A percentile compares a stretch with the other conserved stretches of the same genome.
Conservation (phyloP, 2,888 invertebrate species). For the Embidobia sp. region DNA sequence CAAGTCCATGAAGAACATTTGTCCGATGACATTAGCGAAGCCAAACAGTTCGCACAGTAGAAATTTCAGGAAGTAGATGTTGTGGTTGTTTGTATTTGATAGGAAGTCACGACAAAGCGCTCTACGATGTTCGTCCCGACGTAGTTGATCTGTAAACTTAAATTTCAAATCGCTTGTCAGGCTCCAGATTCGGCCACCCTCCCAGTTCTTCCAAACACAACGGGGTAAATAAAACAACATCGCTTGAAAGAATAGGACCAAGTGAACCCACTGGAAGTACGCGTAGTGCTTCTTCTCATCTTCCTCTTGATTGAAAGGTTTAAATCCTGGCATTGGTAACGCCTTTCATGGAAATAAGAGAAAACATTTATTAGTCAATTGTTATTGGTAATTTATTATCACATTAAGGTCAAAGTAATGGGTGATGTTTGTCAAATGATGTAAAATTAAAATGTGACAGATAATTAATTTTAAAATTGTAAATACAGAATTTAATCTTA, state of each 20-base stretch:
- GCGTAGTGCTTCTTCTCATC: conserved; percentile 95
- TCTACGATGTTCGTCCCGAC: conserved; percentile 87
- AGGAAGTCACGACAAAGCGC: conserved; percentile 91
- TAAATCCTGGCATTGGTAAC: conserved; percentile 81
- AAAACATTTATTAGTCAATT: too few relatives aligned
- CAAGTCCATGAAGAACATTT: conserved; percentile 95
- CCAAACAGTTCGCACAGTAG: conserved; percentile 94
- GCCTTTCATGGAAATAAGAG: too few relatives aligned
- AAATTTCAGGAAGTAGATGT: conserved; percentile 94
- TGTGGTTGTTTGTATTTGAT: conserved; percentile 91
- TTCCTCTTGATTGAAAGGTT: conserved; percentile 85
- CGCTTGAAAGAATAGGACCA: conserved; percentile 75
- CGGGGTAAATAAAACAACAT: conserved; percentile 40
- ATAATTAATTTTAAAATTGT: too few relatives aligned
- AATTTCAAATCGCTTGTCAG: conserved; percentile 12
- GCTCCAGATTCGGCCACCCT: conserved; percentile 22
- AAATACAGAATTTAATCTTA: too few relatives aligned
- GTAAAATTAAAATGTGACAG: too few relatives aligned
- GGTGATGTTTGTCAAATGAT: too few relatives aligned
- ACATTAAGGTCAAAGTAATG: too few relatives aligned
- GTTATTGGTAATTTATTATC: too few relatives aligned
- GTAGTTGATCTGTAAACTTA: neutral
- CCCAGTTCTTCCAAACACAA: conserved; percentile 48
- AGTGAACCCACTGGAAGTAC: conserved; percentile 98
- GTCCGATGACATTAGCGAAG: conserved; percentile 93